These are phyloP conservation scores for Rhagium mordax DNA, from an alignment of 2,888 invertebrate genomes.

Conservation along the genomic window DNA sequence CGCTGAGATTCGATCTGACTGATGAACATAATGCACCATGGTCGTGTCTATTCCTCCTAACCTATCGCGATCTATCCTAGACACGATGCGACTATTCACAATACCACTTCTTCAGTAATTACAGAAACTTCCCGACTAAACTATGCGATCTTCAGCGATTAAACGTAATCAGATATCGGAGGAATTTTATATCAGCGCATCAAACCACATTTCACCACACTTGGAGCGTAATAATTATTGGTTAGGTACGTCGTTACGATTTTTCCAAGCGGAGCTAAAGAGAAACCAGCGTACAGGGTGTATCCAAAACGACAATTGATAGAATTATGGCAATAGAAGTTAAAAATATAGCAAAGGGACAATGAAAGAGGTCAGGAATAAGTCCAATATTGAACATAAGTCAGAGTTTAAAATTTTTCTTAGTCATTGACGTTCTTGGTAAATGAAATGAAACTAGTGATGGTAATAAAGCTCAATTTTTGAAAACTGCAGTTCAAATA, in stretches of 20 bases:
- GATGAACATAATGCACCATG: constrained; percentile 43
- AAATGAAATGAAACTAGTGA: too few species aligned
- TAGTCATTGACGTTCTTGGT: too few species aligned
- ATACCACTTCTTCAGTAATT: constrained; percentile 59
- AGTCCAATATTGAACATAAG: too few species aligned
- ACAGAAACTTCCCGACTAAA: constrained; percentile 53
- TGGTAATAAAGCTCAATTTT: too few species aligned
- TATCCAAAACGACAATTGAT: too few species aligned
- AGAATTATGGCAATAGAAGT: too few species aligned
- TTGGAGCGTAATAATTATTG: constrained; percentile 6
- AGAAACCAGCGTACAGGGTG: not conserved
- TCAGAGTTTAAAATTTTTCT: too few species aligned
- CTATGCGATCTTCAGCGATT: constrained; percentile 48
- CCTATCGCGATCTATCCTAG: constrained; percentile 54
- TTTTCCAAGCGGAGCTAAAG: not conserved
- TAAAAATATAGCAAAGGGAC: too few species aligned
- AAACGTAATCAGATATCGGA: constrained; percentile 48
- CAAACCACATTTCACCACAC: constrained; percentile 28
- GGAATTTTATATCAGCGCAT: constrained; percentile 47
- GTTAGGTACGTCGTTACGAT: not conserved
- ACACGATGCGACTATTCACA: constrained; percentile 54
- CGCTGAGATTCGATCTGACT: constrained; percentile 44
- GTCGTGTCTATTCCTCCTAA: constrained; percentile 52
- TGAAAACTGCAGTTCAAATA: too few species aligned
- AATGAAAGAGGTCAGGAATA: too few species aligned